These are phyloP conservation scores for Gibbula magus DNA, from an alignment of 2,888 invertebrate species.

Conservation along the genomic window DNA sequence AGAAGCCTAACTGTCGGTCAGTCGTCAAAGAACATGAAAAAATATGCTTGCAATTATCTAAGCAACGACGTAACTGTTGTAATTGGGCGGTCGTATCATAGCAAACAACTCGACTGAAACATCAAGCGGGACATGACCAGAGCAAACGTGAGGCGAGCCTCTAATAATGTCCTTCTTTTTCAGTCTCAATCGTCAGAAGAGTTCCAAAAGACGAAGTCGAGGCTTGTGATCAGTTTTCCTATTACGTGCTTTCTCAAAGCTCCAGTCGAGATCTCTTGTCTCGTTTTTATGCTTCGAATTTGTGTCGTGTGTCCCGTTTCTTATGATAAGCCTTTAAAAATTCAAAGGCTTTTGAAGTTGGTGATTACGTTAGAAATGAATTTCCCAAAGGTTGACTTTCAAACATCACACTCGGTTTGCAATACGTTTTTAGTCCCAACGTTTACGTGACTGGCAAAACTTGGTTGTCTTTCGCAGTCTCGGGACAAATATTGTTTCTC, in stretches of 20 bases:
- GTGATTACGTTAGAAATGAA: background rate
- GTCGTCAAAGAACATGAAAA: constrained; percentile 1
- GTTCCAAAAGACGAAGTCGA: background rate
- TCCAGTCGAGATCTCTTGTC: background rate
- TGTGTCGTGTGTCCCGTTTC: background rate
- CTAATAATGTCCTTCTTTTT: background rate
- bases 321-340: background rate
- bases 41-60: constrained; percentile 3
- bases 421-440: background rate
- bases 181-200: background rate
- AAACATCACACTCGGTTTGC: background rate
- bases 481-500: too few species aligned
- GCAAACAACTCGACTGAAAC: background rate
- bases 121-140: constrained; percentile 1
- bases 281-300: background rate
- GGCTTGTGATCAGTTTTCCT: background rate
- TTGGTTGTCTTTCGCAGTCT: too few species aligned
- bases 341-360: constrained; percentile 2
- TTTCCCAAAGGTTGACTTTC: constrained; percentile 4
- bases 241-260: background rate
- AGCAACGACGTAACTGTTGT: background rate
- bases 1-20: background rate
- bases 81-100: background rate
- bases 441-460: too few species aligned
- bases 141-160: background rate